Evolutionary conservation across 1,140 invertebrate genomes (phyloP), one percentile per base, ranked within the genome.

Genomic region (Drosophila mayri): DNA sequence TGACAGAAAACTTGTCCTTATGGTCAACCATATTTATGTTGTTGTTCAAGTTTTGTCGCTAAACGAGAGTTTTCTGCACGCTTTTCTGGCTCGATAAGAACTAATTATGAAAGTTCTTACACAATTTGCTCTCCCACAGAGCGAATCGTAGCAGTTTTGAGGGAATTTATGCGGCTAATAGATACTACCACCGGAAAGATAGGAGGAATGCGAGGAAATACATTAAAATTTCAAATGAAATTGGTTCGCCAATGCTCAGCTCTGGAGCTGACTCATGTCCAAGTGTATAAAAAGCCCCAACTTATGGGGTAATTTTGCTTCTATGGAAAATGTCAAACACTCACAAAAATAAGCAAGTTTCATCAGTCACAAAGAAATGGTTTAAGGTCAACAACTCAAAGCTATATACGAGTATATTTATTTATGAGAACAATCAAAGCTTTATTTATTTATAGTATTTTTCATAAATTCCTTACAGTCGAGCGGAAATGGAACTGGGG

Each of bases 1-100:
- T 72, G 67, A 72, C 70, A 73, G 28, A 73, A 73, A 73, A 72
- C 66, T 73, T 70, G 54, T 72, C 67, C 67, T 58, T 40, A 72
- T 58, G 68, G 68, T 71, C 65, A 71, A 59, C 50, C 50, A 60
- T 72, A 50, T 72, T 73, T 60, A 59, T 72, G 67, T 73, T 73
- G 70, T 73, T 49, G 54, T 30, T 47, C 66, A 72, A 73, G 44
- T 73, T 72, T 73, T 46, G 54, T 32, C 67, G 43, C 70, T 35
- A 72, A 60, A 72, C 68, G 70, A 72, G 52, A 60, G 67, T 73
- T 72, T 72, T 60, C 66, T 30, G 30, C 28, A 50, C 70, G 54
- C 43, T 72, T 72, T 60, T 72, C 66, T 50, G 50, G 30, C 28
- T 72, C 70, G 70, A 73, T 73, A 73, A 73, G 70, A 72, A 41